phyloP scores from a whole-genome alignment of 2,888 invertebrate genomes.

The Helleia helle region DNA sequence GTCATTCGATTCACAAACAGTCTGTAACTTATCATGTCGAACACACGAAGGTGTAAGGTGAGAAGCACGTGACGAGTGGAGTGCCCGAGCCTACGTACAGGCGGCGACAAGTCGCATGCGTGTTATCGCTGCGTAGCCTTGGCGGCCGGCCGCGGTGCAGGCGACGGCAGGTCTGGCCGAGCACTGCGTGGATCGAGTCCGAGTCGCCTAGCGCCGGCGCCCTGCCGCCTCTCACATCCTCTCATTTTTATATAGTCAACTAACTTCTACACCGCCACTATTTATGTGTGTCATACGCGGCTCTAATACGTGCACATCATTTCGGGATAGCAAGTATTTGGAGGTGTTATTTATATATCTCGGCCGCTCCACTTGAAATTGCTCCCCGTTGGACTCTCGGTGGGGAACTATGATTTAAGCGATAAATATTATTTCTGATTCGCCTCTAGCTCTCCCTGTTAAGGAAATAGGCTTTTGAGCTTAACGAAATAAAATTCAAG shows the following conservation, averaged over 20 bases:
- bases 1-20: conserved; percentile 32
- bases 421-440: conserved; percentile 19
- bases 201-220: conserved; percentile 64
- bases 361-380: conserved; percentile 36
- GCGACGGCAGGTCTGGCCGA: conserved; percentile 56
- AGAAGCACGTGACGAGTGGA: conserved; percentile 19
- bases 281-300: conserved; percentile 69
- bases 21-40: conserved; percentile 32
- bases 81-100: conserved; percentile 17
- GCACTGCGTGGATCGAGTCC: conserved; percentile 45
- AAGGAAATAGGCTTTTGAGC: not conserved
- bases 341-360: conserved; percentile 53
- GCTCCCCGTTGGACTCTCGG: conserved; percentile 38
- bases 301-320: conserved; percentile 64
- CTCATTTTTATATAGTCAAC: conserved; percentile 72
- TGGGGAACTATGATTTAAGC: conserved; percentile 39
- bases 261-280: conserved; percentile 69
- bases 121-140: conserved; percentile 16
- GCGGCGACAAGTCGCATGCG: conserved; percentile 19
- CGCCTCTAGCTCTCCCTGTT: conserved; percentile 20
- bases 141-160: conserved; percentile 45
- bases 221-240: conserved; percentile 50
- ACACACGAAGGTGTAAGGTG: conserved; percentile 2
- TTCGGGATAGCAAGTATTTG: conserved; percentile 46
- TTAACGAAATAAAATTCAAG: no score